Evolutionary conservation across 1,140 invertebrate genomes (phyloP).

Genomic region (Nephotettix cincticeps): DNA sequence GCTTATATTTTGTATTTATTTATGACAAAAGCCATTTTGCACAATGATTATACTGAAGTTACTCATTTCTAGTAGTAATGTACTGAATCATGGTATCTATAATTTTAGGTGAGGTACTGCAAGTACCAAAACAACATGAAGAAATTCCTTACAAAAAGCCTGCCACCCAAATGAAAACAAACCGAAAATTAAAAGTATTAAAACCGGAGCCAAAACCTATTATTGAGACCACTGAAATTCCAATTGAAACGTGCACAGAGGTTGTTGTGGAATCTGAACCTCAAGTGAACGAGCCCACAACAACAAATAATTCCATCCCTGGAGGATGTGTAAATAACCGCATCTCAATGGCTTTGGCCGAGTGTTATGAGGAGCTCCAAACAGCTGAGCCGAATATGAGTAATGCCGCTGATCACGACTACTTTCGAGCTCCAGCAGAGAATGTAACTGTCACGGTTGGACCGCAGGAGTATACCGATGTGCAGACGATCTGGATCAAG

Average conservation of each 20-base stretch:
- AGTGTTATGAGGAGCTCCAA: slow-evolving; percentile 12
- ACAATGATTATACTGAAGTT: too few species aligned
- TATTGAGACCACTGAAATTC: slow-evolving; percentile 4
- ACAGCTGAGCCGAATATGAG: neutral
- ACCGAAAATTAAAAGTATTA: neutral
- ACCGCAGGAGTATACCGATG: neutral
- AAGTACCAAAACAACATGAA: slow-evolving; percentile 8
- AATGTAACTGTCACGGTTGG: neutral
- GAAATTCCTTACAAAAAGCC: neutral
- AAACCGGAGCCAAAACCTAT: neutral
- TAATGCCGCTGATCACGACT: neutral
- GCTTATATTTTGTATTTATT: too few species aligned
- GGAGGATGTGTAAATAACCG: neutral
- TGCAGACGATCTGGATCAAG: slow-evolving; percentile 11
- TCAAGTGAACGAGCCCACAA: neutral
- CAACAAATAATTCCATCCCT: too few species aligned
- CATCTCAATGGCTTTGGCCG: neutral
- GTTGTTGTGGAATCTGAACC: neutral
- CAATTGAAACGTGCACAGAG: neutral
- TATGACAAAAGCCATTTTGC: too few species aligned
- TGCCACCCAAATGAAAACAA: neutral
- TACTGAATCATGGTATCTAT: too few species aligned
- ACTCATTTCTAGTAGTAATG: too few species aligned
- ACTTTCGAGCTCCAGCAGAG: neutral
- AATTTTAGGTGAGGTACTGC: neutral